A percentile compares a stretch with the other conserved stretches of the same genome.
Conservation (phyloP, 1,140 invertebrate species). For the Augochlora pura region DNA sequence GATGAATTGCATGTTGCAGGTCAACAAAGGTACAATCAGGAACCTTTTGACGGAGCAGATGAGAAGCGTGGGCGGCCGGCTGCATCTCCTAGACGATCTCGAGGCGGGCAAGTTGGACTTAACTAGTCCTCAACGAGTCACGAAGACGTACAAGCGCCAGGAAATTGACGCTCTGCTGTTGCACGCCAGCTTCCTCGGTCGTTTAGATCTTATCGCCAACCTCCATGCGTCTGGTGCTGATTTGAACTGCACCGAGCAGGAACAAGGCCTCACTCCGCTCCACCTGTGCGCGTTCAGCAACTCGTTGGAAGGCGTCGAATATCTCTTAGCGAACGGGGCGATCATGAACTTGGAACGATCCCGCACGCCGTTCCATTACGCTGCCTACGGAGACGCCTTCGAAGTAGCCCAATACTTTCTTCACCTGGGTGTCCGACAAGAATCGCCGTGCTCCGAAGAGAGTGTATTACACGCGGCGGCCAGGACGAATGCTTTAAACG, state of each 20-base stretch:
- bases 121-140: constrained; percentile 79
- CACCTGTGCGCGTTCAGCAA: constrained; percentile 90
- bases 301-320: constrained; percentile 85
- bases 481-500: constrained; percentile 86
- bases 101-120: constrained; percentile 83
- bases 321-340: constrained; percentile 85
- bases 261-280: constrained; percentile 85
- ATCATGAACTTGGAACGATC: constrained; percentile 84
- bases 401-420: constrained; percentile 87
- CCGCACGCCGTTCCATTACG: constrained; percentile 89
- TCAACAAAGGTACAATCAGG: constrained; percentile 87
- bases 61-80: constrained; percentile 83
- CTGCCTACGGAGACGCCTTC: constrained; percentile 88
- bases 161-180: constrained; percentile 86
- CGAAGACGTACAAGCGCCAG: constrained; percentile 80
- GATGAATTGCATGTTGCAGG: constrained; percentile 81
- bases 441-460: constrained; percentile 82
- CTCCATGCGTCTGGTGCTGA: constrained; percentile 85
- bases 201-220: constrained; percentile 83
- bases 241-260: constrained; percentile 84
- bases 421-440: constrained; percentile 83
- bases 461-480: constrained; percentile 90
- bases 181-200: constrained; percentile 86
- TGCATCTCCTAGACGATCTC: constrained; percentile 86
- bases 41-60: constrained; percentile 87